Base-by-base conservation (phyloP, 2,797 vertebrate species). In the Microctenopoma stevenorrisi region DNA sequence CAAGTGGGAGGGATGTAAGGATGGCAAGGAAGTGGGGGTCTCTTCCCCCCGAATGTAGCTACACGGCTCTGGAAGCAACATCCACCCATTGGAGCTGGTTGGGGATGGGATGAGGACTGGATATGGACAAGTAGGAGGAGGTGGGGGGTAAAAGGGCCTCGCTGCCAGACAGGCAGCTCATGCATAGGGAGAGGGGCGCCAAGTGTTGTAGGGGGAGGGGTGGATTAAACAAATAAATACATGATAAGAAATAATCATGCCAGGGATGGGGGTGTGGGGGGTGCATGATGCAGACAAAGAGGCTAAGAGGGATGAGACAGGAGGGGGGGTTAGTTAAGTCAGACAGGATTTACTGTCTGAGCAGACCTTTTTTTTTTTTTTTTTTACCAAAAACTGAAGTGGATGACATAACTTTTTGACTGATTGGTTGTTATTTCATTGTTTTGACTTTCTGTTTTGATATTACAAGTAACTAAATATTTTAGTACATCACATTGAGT, bases 141-240 rank as follows among this genome's bases (percentile, higher is more conserved):
- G 76, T 51, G 83, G 87, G 78, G 79, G 75, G 44, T 59, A 56
- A 48, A 4, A 61, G 67, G 78, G 55, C 54, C 59, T 84, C 50
- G 40, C 72, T 86, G 87, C 91, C 92, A 93, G 93, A 92, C 91
- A 93, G 88, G 89, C 91, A 87, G 91, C 87, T 88, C 88, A 81
- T 88, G 82, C 83, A 88, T 75, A 63, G 85, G 81, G 75, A 87
- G 74, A 76, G 81, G 89, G 88, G 86, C 86, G 85, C 90, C 85
- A 83, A 93, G 87, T 88, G 89, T 71, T 87, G 74, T 84, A 59
- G 87, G 91, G 92, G 93, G 90, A 90, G 83, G 91, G 92, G 89
- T 78, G 91, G 91, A 94, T 94, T 95, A 94, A 94, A 93, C 89
- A 94, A 94, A 94, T 94, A 94, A 94, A 94, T 93, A 94, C 94